phyloP scores from a whole-genome alignment of 1,140 invertebrate genomes.

The Metaphire vulgaris region DNA sequence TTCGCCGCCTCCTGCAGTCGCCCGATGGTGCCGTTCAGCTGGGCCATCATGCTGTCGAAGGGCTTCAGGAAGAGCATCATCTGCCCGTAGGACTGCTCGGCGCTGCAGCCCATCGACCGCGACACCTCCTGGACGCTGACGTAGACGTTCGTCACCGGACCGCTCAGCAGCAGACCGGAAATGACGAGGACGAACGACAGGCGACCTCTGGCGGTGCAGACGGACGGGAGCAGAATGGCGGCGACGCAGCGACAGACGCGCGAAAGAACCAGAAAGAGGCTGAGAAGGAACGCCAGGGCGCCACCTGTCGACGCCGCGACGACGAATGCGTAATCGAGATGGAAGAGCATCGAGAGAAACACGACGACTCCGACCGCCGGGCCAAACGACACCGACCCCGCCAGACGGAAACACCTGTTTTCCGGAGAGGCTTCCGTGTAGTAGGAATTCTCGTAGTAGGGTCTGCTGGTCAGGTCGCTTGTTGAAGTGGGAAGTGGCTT shows the following conservation, averaged over 20 bases:
- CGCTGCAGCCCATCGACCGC: constrained; percentile 26
- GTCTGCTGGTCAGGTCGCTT: no score
- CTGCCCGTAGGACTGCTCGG: constrained; percentile 28
- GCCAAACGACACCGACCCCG: constrained; percentile 16
- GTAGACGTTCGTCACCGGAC: constrained; percentile 28
- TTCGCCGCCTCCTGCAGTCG: constrained; percentile 13
- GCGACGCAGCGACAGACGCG: constrained; percentile 22
- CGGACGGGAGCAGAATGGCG: constrained; percentile 23
- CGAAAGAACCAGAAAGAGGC: constrained; percentile 19
- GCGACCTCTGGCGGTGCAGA: constrained; percentile 24
- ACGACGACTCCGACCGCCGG: constrained; percentile 17
- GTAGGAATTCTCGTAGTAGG: no score
- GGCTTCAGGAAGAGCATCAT: constrained; percentile 26
- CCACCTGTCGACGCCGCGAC: constrained; percentile 7
- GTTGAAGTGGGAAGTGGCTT: no score
- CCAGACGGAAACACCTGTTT: background rate
- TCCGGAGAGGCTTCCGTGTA: background rate
- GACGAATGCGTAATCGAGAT: constrained; percentile 25
- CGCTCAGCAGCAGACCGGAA: constrained; percentile 25
- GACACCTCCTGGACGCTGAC: constrained; percentile 26
- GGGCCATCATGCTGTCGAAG: constrained; percentile 30
- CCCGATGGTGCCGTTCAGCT: constrained; percentile 27
- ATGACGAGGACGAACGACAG: constrained; percentile 21
- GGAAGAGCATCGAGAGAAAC: constrained; percentile 26
- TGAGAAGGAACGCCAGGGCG: constrained; percentile 7